Base-by-base conservation (phyloP, 2,888 invertebrate genomes). In the Iselma pallidipennis region DNA sequence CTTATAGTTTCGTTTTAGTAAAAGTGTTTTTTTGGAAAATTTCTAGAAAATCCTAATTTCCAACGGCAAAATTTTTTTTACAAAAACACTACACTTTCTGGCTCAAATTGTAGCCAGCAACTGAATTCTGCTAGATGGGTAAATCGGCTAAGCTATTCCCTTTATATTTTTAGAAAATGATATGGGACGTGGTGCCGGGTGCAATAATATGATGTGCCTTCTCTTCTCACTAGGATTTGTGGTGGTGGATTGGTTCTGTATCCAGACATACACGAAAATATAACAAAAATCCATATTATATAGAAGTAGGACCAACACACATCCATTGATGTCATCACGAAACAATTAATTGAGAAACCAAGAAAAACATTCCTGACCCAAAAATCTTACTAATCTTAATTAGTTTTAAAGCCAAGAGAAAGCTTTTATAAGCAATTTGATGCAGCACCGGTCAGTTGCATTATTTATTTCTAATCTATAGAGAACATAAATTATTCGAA, bases 151-250 rank as follows among this genome's bases (percentile, higher is more conserved):
- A 73, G 66, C 62, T 69, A 71, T 71, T 72, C 59, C 65, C 65
- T 65, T 69, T 60, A 76, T 82, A 82, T 82, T 81, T 82, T 81
- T 82, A 81, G 82, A 80, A 76, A 80, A 79, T 80, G 79, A 77
- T 78, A 78, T 78, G 76, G 77, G 77, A 67, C 72, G 74, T 78
- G 70, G 78, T 78, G 78, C 73, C 78, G 78, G 74, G 78, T 77
- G 78, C 78, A 78, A 69, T 64, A 33, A 50, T 29, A 53, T 49
- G 55, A 57, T 62, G 10, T 21, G 57, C 60, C 52, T 58, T 58
- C 59, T 61, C 55, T 62, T 59, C 56, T 60, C 50, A 45, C 37
- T 45, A 45, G 21, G 59, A 66, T 66, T 69, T 71, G 67, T 71
- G 71, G 72, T 71, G 71, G 72, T 21, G 29, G 28, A 10, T 45